Base-by-base conservation (phyloP, 2,113 vertebrate species). In the Parotia lawesii region DNA sequence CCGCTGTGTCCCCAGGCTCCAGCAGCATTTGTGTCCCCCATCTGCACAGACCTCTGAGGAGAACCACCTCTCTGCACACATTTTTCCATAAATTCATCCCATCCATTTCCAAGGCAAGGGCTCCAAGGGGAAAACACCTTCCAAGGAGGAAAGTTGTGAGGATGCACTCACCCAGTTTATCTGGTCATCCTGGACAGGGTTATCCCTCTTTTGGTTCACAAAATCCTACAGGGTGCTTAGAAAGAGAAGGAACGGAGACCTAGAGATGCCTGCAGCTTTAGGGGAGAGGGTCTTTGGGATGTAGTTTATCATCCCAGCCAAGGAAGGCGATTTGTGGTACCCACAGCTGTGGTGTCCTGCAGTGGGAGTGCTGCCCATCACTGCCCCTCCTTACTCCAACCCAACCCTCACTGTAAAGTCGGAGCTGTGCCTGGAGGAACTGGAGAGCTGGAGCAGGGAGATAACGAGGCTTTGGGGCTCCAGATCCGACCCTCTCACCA, bases 151-250 rank as follows among this genome's bases (percentile, higher is more conserved):
- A 23, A 18, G 33, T 1, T 2, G 40, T 37, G 40, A 84, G 57
- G 37, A 61, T 20, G 19, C 8, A 0, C 16, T 74, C 35, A 20
- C 42, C 31, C 0, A 0, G 15, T 27, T 78, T 14, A n/a, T 7
- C 65, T 2, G 1, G 33, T 29, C 33, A 7, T 25, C 31, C 47
- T 18, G 19, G 50, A 11, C 35, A 51, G 37, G 17, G 8, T 85
- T 23, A 12, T 31, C 37, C 65, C 28, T 27, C 14, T 21, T 69
- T 38, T 23, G 47, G 35, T 45, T 71, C 61, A 45, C 25, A 19
- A 24, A 37, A 57, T 53, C 64, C 60, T 51, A 21, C 2, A 2
- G 35, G 24, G 40, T 28, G 33, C 25, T 71, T 38, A 42, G 37
- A 45, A 53, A 66, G 21, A 67, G 18, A 37, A 64, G 40, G 14